These are phyloP conservation scores for Cyprinus carpio DNA, from an alignment of 2,113 vertebrate genomes.

Conservation along the genomic window DNA sequence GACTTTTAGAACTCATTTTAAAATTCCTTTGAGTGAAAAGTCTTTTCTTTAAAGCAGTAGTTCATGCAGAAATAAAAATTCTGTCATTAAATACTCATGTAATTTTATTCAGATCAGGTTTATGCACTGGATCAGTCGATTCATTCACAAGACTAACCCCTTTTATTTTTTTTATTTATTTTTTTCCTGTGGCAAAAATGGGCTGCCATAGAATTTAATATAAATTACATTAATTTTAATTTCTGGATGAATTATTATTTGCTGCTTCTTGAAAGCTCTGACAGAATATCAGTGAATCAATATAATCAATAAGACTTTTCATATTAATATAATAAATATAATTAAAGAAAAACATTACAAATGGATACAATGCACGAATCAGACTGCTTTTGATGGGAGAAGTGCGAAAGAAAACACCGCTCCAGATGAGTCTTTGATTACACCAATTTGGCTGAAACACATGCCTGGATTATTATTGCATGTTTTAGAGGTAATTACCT, in stretches of 20 bases:
- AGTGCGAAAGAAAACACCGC: conserved; percentile 1
- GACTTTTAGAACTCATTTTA: neutral
- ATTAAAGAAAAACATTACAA: neutral
- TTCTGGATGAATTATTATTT: neutral
- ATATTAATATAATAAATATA: conserved; percentile 7
- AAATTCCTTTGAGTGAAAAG: neutral
- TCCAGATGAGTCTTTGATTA: conserved; percentile 16
- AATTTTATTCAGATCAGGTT: neutral
- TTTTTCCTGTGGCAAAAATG: neutral
- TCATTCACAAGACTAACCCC: neutral
- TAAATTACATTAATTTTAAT: neutral
- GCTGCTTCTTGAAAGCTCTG: neutral
- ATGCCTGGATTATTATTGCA: conserved; percentile 5
- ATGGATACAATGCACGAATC: neutral
- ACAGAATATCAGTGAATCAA: neutral
- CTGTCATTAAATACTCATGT: neutral
- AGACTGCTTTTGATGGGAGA: neutral
- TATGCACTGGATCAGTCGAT: neutral
- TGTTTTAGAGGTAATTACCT: conserved; percentile 29
- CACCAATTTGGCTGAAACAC: conserved; percentile 13
- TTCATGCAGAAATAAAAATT: neutral
- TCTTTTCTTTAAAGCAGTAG: neutral
- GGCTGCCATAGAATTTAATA: neutral
- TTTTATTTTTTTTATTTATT: neutral
- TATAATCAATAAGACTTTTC: conserved; percentile 2